Evolutionary conservation across 1,140 invertebrate species (phyloP), one percentile per base, ranked within the genome.

Genomic region (Panagrolaimus sp.): DNA sequence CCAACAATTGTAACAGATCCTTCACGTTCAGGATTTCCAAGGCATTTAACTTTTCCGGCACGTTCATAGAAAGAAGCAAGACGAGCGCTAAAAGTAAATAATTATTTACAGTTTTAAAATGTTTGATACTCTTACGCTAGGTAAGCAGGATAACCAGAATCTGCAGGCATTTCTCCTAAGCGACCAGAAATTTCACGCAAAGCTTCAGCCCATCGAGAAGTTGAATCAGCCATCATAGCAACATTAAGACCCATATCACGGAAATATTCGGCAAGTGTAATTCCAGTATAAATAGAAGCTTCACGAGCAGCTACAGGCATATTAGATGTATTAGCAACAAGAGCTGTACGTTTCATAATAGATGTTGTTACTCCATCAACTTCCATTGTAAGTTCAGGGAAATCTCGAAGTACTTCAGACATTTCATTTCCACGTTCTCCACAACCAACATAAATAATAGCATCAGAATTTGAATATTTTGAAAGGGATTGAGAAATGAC

Each of bases 171-270:
- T 88, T 99, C 96, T 85, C 96, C 96, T 79, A 99, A 87, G 88
- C 96, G 93, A 86, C 96, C 96, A 2, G 96, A 98, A 86, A 99
- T 99, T 90, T 99, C 96, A 89, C 96, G 89, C 83, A 99, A 87
- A 79, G 96, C 96, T 86, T 99, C 96, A 65, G 96, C 96, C 96
- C 96, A 99, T 87, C 96, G 92, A 23, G 96, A 98, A 13, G 96
- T 99, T n/a, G 96, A 98, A 86, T 99, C 96, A 78, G 96, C 96
- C 96, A 99, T 99, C 96, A 99, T 99, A 67, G 96, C 95, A 31
- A 99, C 96, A 84, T 99, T 96, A 88, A 97, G 96, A 85, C 96
- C 96, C 96, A 98, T 98, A 84, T 98, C 94, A 79, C 88, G 78
- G 74, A 82, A 82, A 61, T 81, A 82, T 53, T 81, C 78, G 61